Evolutionary conservation across 1,140 invertebrate species (phyloP), one percentile per base, ranked within the genome.

Genomic region (Ephestia elutella): DNA sequence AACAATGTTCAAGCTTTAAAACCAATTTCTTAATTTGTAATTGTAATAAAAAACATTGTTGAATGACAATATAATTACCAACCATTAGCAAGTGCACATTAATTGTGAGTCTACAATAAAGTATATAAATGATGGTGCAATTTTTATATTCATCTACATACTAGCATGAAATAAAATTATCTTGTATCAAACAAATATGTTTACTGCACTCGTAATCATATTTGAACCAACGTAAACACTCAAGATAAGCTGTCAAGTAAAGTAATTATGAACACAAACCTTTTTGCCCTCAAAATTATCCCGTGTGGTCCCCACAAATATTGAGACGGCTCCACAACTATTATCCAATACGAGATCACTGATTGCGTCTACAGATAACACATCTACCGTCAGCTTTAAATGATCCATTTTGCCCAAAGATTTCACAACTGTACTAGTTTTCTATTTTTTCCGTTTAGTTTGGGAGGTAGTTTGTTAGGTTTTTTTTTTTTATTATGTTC

Each of bases 291-390:
- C 92, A 90, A 97, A 98, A 83, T 94, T 93, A 87, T 98, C 93
- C 75, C 97, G 90, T 9, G 97, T 99, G 18, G 95, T 98, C 0
- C 97, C 97, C 58, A 98, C 91, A 89, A 99, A 99, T 32, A 96
- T 81, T 3, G 96, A 96, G 19, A 96, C 91, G 7, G 96, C 97
- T 44, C 97, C 97, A 89, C 95, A 98, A 50, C 91, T 91, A 55
- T 94, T 89, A 48, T 93, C 92, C 13, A 90, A 85, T 0, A 96
- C 94, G 32, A 92, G 75, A 15, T 92, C 84, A 32, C 92, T 91
- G 49, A 96, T 92, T 49, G 91, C 85, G 28, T 92, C 91, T n/a
- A 96, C 79, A 70, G 92, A 89, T 44, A 98, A 86, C 75, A 92
- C 91, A 15, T 93, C 91, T 0, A 91, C 70, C 3, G 92, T 92